A percentile compares a stretch with the other conserved stretches of the same genome.
These are phyloP conservation scores for Hesperia comma DNA, from an alignment of 2,888 invertebrate species.

Conservation along the genomic window DNA sequence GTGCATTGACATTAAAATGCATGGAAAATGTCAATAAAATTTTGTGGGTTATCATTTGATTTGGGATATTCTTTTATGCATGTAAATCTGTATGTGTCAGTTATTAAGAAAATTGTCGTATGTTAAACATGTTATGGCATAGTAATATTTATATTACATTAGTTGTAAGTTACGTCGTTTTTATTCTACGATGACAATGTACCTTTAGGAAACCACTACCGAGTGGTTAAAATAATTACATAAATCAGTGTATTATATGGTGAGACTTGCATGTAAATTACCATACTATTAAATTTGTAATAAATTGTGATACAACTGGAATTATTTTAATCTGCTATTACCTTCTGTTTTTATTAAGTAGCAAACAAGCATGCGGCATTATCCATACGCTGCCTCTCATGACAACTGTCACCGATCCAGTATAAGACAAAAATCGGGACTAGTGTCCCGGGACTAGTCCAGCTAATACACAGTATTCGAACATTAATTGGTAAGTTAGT, in stretches of 20 bases:
- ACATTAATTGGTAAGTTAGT: too few relatives aligned
- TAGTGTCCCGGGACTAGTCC: too few relatives aligned
- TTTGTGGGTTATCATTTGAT: constrained; percentile 8
- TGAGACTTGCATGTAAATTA: neutral
- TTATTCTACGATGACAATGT: neutral
- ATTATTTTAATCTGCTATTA: too few relatives aligned
- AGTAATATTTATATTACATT: neutral
- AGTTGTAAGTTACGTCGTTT: neutral
- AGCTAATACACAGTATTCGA: too few relatives aligned
- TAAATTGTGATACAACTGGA: neutral
- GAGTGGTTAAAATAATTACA: neutral
- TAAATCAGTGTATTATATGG: neutral
- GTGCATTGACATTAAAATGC: constrained; percentile 13
- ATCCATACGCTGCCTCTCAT: too few relatives aligned
- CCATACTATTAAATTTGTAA: neutral
- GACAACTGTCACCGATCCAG: too few relatives aligned
- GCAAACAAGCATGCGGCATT: too few relatives aligned
- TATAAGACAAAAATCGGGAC: too few relatives aligned
- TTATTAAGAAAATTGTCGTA: neutral
- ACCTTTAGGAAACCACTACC: neutral
- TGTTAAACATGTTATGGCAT: neutral
- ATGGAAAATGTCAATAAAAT: constrained; percentile 13
- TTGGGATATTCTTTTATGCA: neutral
- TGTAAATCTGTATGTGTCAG: neutral
- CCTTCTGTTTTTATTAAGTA: too few relatives aligned